Percentiles rank a stretch among this genome's conserved stretches.
Evolutionary conservation across 2,797 vertebrate genomes (phyloP).

Genomic region (Phrynocephalus forsythii): DNA sequence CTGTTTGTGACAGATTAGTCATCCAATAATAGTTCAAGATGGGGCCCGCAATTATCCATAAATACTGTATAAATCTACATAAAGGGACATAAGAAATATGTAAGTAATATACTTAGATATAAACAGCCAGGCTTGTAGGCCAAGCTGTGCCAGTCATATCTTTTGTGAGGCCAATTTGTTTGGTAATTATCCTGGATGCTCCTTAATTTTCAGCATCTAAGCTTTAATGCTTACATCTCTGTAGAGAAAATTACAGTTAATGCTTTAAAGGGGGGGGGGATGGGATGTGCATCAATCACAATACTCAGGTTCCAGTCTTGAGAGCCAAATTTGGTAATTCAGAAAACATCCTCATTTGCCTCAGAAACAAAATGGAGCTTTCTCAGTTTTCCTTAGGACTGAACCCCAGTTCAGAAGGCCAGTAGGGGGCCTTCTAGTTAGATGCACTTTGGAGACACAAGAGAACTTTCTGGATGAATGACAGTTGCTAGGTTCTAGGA

Average conservation of each 20-base stretch:
- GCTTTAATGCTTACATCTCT: neutral
- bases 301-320: neutral
- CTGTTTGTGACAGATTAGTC: no score
- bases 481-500: neutral
- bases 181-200: neutral
- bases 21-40: no score
- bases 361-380: neutral
- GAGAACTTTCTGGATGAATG: neutral
- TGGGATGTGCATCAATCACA: neutral
- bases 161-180: neutral
- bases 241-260: neutral
- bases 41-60: neutral
- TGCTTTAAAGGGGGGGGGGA: neutral
- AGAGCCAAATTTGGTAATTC: neutral
- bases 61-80: neutral
- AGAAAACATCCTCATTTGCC: neutral
- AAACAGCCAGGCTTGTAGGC: neutral
- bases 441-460: neutral
- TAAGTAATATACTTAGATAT: neutral
- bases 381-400: neutral
- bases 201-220: neutral
- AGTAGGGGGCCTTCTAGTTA: neutral
- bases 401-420: neutral
- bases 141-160: neutral
- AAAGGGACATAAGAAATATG: no score